These are phyloP conservation scores for Microcebus griseorufus DNA, from an alignment of 2,113 vertebrate genomes.

Conservation along the genomic window DNA sequence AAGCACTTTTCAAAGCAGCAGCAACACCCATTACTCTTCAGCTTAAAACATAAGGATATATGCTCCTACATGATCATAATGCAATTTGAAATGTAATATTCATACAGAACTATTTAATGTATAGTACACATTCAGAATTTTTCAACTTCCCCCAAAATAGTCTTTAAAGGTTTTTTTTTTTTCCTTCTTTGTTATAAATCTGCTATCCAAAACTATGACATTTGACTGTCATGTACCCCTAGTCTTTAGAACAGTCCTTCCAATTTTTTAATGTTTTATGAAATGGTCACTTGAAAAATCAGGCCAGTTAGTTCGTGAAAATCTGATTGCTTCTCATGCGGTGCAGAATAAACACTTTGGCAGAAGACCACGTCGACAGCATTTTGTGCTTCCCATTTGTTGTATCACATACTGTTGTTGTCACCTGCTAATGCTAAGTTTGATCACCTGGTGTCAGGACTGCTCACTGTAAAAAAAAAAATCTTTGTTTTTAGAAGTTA, in stretches of 20 bases:
- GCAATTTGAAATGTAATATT: background rate
- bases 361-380: background rate
- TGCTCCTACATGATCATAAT: background rate
- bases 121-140: background rate
- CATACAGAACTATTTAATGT: background rate
- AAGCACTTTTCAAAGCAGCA: background rate
- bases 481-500: background rate
- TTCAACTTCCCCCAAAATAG: background rate
- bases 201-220: background rate
- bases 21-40: background rate
- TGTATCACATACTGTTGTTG: background rate
- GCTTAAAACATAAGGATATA: background rate
- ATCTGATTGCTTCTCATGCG: background rate
- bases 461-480: background rate
- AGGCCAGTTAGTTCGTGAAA: background rate
- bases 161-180: background rate
- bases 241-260: background rate
- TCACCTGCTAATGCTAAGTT: background rate
- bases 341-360: background rate
- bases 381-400: background rate
- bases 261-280: background rate
- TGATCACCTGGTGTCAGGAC: background rate
- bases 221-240: background rate
- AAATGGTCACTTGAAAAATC: constrained; percentile 18
- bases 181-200: background rate